Evolutionary conservation across 2,797 vertebrate genomes (phyloP), one percentile per base, ranked within the genome.

Genomic region (Geotrypetes seraphini): DNA sequence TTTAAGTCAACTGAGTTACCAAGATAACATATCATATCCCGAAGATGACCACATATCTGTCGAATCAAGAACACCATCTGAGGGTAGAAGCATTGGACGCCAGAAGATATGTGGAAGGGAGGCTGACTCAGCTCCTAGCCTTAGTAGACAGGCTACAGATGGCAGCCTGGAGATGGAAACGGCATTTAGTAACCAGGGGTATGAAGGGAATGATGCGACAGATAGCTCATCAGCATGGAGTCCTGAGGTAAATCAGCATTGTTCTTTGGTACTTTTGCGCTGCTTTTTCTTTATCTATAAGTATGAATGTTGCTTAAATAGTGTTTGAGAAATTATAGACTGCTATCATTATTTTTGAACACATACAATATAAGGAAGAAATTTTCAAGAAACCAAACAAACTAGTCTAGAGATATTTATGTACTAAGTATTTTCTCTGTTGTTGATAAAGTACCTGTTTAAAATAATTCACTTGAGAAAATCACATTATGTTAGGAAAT

Each of bases 141-240:
- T 40, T 22, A 64, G 57, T n/a, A 69, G n/a, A 1, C 78, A 67
- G 25, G 74, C 61, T 10, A 46, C 60, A 0, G 73, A 81, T 9
- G 79, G 75, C 27, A 51, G 23, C 20, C 47, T 79, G 57, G 84
- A 81, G 51, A 45, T 9, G 8, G 81, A 86, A 47, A 57, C 63
- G 5, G 50, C 61, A 0, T 50, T 69, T 35, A 75, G 69, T 43
- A 63, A 39, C 40, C 77, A 60, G 20, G 68, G 63, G 22, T 68
- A 73, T 10, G 81, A 87, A 60, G 77, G 63, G 42, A 77, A 75
- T 3, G 81, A 84, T 3, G 70, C 62, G 30, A 78, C 84, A 1
- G 88, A 91, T 55, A 86, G 79, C 63, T 88, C 87, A 23, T 84
- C 85, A 0, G 61, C 73, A 15, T 92, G 86, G 85, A 91, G 77